Conservation (phyloP, 1,140 invertebrate species). For the Drosophila insularis region DNA sequence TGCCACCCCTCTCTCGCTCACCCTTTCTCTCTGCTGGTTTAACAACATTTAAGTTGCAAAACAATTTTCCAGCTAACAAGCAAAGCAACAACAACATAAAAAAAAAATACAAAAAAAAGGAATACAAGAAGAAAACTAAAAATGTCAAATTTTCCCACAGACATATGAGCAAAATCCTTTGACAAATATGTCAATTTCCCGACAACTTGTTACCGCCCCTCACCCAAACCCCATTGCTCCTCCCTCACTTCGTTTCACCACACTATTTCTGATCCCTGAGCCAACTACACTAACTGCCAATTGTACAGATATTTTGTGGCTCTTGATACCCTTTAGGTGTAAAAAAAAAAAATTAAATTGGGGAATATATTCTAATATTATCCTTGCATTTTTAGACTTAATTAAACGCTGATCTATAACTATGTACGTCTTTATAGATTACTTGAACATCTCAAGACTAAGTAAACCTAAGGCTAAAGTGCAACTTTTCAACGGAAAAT, state of each 20-base stretch:
- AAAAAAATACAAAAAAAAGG: slow-evolving; percentile 16
- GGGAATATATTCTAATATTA: too few relatives aligned
- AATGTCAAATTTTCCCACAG: background rate
- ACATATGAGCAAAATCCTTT: slow-evolving; percentile 42
- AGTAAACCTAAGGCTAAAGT: too few relatives aligned
- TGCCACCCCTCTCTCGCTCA: too few relatives aligned
- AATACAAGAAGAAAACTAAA: slow-evolving; percentile 7
- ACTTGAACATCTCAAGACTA: too few relatives aligned
- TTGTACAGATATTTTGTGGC: slow-evolving; percentile 49
- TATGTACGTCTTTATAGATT: too few relatives aligned
- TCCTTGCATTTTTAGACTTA: too few relatives aligned
- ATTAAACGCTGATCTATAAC: too few relatives aligned
- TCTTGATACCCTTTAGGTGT: background rate
- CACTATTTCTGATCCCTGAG: background rate
- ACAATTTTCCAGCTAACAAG: slow-evolving; percentile 62
- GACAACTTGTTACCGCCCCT: background rate
- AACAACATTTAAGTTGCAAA: slow-evolving; percentile 52
- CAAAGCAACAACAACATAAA: slow-evolving; percentile 43
- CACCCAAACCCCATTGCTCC: background rate
- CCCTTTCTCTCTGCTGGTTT: slow-evolving; percentile 7
- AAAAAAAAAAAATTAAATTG: too few relatives aligned
- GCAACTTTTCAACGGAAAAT: too few relatives aligned
- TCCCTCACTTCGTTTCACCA: background rate
- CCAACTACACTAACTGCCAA: slow-evolving; percentile 45
- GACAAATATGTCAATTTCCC: slow-evolving; percentile 57